Evolutionary conservation across 2,888 invertebrate species (phyloP), one percentile per base, ranked within the genome.

Genomic region (Machimus atricapillus): DNA sequence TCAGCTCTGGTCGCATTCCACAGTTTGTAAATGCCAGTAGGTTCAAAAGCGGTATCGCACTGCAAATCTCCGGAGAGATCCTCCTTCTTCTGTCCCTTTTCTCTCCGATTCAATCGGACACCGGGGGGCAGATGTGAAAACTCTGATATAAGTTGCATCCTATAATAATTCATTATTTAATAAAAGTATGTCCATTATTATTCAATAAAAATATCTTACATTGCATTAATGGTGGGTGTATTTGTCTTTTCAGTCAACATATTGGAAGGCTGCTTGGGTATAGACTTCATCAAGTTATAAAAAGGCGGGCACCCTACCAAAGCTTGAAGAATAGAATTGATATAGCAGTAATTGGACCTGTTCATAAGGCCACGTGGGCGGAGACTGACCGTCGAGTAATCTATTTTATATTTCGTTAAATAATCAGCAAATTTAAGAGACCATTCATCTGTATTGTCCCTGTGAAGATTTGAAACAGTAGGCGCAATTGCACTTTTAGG

Each of bases 281-380:
- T 93, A 56, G 96, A 95, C 90, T 95, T 95, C 90, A 98, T 94
- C 91, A 99, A 94, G 93, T 98, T 98, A 92, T 97, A 98, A 93
- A 99, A 97, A 0, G 98, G 98, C 23, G 98, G 97, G 91, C 99
- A 99, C 16, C 98, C 98, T 43, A 98, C 94, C 89, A 99, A 93
- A 0, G 98, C 98, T 93, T 99, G 98, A 56, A 99, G 93, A 89
- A 98, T 98, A 27, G 98, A 97, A 93, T 99, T 99, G 88, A 98
- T 97, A 91, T 98, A 99, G 93, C 99, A 99, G 93, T 98, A 98
- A 93, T 98, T 99, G 89, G 97, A 97, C 89, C 96, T 96, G 93
- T 99, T 99, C 86, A 96, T 96, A 81, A 99, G 94, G 0, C 99
- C 99, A 83, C 98, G 95, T 0, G 98, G 98, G 90, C 96, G 94